phyloP scores from a whole-genome alignment of 2,888 invertebrate genomes.

The Pyralis farinalis region DNA sequence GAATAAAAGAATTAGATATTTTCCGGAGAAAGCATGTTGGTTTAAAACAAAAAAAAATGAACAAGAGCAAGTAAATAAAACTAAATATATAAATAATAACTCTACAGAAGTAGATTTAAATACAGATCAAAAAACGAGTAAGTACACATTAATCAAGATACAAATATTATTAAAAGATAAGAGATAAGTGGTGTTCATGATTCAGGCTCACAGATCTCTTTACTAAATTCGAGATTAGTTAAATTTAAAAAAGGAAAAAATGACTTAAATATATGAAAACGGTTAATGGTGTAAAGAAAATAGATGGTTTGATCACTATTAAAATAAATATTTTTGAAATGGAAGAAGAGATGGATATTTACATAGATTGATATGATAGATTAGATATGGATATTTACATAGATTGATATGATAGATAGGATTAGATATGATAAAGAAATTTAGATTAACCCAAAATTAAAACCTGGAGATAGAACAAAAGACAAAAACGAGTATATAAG shows the following conservation, averaged over 20 bases:
- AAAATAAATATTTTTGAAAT: constrained; percentile 20
- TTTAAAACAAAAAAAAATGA: no score
- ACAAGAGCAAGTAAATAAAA: no score
- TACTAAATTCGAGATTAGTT: constrained; percentile 27
- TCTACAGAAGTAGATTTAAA: no score
- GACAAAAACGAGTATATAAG: no score
- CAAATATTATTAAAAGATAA: constrained; percentile 20
- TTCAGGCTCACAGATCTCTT: constrained; percentile 28
- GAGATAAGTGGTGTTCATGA: constrained; percentile 24
- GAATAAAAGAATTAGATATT: no score
- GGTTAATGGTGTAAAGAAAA: no score
- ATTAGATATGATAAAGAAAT: constrained; percentile 14
- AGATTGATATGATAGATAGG: constrained; percentile 16
- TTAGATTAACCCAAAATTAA: constrained; percentile 16
- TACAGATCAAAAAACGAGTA: no score
- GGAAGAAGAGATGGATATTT: constrained; percentile 18
- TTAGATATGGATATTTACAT: constrained; percentile 17
- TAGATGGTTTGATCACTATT: no score
- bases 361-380: constrained; percentile 16
- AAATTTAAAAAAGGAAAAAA: constrained; percentile 14
- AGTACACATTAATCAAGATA: constrained; percentile 28
- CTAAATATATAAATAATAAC: no score
- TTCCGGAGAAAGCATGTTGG: no score
- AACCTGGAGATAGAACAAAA: no score
- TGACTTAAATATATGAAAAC: no score